These are phyloP conservation scores for Scaptodrosophila latifasciaeformis DNA, from an alignment of 2,888 invertebrate genomes.

Conservation along the genomic window DNA sequence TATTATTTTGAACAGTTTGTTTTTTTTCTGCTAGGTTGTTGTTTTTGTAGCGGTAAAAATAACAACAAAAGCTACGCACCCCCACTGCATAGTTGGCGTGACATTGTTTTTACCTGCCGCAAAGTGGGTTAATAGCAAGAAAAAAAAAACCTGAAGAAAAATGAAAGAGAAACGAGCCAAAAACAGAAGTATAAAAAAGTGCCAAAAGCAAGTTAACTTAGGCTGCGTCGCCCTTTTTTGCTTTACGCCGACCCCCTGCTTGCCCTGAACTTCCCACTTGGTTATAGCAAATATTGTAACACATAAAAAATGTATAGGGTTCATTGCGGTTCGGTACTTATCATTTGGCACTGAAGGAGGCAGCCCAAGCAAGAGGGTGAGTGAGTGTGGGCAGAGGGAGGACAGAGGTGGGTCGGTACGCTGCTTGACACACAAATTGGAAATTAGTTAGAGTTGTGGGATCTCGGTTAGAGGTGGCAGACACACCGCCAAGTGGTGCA, in stretches of 20 bases:
- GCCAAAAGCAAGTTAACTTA: too few relatives aligned
- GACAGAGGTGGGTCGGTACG: not conserved
- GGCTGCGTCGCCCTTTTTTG: too few relatives aligned
- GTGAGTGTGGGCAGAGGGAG: too few relatives aligned
- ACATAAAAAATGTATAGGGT: too few relatives aligned
- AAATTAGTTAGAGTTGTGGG: slow-evolving; percentile 4
- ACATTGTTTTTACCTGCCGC: not conserved
- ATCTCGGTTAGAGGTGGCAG: not conserved
- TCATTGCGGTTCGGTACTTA: too few relatives aligned
- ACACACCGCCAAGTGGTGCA: slow-evolving; percentile 5
- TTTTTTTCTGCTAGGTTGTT: not conserved
- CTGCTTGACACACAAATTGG: slow-evolving; percentile 15
- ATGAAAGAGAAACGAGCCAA: too few relatives aligned
- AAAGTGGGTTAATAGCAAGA: slow-evolving; percentile 5
- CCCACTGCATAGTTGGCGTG: not conserved
- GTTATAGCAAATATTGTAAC: not conserved
- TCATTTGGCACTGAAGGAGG: too few relatives aligned
- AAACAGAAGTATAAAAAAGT: too few relatives aligned
- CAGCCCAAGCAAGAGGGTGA: too few relatives aligned
- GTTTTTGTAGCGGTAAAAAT: not conserved
- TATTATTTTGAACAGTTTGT: slow-evolving; percentile 9
- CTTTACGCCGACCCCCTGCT: too few relatives aligned
- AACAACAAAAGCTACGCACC: not conserved
- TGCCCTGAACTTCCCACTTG: not conserved
- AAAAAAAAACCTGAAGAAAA: too few relatives aligned